A percentile compares a stretch with the other conserved stretches of the same genome.
phyloP scores from a whole-genome alignment of 2,888 invertebrate species.

The Teleiodes luculella region DNA sequence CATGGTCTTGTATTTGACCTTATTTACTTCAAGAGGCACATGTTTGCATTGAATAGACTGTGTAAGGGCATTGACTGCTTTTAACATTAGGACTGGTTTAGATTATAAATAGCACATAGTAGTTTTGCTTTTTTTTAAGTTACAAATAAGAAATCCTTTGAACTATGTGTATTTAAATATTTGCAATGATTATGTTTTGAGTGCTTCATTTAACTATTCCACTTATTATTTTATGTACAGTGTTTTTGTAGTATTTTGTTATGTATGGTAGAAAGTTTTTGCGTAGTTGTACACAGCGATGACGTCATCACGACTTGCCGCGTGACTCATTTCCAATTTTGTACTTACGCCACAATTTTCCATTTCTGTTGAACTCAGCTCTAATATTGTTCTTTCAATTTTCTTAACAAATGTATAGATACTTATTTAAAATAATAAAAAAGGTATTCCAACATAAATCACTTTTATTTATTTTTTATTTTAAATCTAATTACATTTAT shows the following conservation, averaged over 20 bases:
- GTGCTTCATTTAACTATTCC: no score
- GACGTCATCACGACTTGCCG: no score
- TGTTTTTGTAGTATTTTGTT: no score
- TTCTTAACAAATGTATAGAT: conserved; percentile 4
- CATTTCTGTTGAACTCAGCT: background rate
- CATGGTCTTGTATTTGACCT: background rate
- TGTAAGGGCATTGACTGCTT: conserved; percentile 19
- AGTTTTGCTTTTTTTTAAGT: background rate
- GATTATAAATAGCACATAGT: background rate
- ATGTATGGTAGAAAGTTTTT: no score
- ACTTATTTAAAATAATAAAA: background rate
- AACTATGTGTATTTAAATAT: background rate
- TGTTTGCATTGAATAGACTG: conserved; percentile 40
- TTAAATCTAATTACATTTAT: no score
- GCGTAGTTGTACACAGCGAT: no score
- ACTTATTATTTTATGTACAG: no score
- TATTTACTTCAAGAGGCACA: conserved; percentile 24
- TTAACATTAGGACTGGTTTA: background rate
- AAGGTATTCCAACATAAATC: no score
- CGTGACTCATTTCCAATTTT: no score
- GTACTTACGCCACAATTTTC: no score
- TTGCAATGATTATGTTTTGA: no score
- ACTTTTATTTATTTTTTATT: background rate
- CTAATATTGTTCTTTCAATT: background rate
- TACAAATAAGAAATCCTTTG: background rate